phyloP scores from a whole-genome alignment of 2,113 vertebrate genomes.

The Onychostruthus taczanowskii region DNA sequence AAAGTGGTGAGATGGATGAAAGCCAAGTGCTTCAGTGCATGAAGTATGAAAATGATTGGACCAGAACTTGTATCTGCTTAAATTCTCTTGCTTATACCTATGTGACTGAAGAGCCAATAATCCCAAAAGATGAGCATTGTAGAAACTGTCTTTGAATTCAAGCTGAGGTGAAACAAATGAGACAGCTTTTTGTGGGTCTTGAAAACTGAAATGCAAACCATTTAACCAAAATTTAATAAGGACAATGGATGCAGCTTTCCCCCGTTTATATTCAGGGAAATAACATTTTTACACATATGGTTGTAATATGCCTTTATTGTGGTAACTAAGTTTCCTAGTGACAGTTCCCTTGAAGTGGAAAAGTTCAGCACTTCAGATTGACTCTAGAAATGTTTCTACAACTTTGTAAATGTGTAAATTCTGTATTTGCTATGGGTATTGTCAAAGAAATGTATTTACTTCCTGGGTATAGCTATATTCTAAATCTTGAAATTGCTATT shows the following conservation, averaged over 20 bases:
- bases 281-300: neutral
- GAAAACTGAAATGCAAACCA: neutral
- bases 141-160: neutral
- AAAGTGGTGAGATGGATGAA: neutral
- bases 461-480: neutral
- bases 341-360: neutral
- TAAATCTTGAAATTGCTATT: neutral
- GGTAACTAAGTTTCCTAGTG: constrained; percentile 22
- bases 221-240: neutral
- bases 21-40: neutral
- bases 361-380: neutral
- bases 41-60: neutral
- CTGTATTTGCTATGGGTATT: neutral
- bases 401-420: neutral
- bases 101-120: neutral
- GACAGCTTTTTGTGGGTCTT: neutral
- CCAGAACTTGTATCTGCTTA: neutral
- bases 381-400: neutral
- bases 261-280: neutral
- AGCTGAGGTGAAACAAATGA: neutral
- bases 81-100: neutral
- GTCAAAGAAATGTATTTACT: neutral
- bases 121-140: neutral
- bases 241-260: neutral
- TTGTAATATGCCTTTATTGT: constrained; percentile 28